phyloP scores from a whole-genome alignment of 2,888 invertebrate species.

The Pyrgus malvae region DNA sequence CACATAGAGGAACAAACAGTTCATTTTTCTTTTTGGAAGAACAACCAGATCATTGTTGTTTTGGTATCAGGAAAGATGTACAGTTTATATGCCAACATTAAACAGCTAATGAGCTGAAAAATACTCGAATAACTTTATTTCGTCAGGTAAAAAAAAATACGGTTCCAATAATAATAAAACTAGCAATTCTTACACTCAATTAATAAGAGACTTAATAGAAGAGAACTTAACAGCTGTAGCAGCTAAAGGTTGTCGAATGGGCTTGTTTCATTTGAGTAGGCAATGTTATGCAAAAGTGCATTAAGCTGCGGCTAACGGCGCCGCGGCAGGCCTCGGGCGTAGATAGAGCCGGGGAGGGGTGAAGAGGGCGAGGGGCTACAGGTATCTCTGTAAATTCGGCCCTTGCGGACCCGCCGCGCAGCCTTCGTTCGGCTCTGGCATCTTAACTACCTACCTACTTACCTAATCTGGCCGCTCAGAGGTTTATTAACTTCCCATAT shows the following conservation, averaged over 20 bases:
- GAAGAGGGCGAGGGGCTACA: conserved; percentile 11
- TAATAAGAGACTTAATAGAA: neutral
- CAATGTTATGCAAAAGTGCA: conserved; percentile 17
- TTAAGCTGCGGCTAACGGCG: conserved; percentile 17
- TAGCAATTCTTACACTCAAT: neutral
- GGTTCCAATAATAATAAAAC: neutral
- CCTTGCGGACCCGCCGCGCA: conserved; percentile 37
- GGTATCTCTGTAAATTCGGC: conserved; percentile 39
- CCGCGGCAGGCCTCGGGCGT: conserved; percentile 17
- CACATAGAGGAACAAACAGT: no score
- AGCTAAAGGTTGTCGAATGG: neutral
- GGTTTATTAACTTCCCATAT: neutral
- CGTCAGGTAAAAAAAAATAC: no score
- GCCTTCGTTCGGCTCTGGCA: neutral
- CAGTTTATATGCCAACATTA: neutral
- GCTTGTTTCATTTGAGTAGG: neutral
- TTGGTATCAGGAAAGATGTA: no score
- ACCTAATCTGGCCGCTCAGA: neutral
- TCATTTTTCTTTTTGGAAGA: no score
- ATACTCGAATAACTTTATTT: no score
- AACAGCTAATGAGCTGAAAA: no score
- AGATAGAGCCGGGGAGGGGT: conserved; percentile 15
- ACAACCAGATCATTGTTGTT: no score
- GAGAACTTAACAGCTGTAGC: neutral
- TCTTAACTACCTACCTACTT: neutral